Base-by-base conservation (phyloP, 2,888 invertebrate genomes). In the Dicranocentrus wangi region DNA sequence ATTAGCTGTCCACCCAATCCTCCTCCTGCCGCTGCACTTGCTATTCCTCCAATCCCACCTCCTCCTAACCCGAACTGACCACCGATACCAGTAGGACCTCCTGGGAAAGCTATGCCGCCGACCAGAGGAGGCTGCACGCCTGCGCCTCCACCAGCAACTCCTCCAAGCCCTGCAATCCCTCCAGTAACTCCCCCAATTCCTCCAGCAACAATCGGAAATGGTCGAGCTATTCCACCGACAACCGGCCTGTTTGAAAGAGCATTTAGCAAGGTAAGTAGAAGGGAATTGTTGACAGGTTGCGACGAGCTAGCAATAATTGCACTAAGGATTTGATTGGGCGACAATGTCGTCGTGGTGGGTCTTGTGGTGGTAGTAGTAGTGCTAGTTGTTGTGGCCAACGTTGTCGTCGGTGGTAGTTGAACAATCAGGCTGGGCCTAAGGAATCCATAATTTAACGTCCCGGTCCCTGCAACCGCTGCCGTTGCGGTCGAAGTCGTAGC, bases 291-390 rank as follows among this genome's bases (percentile, higher is more conserved):
- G 8, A 69, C 53, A 7, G 66, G 43, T n/a, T n/a, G n/a, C n/a
- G n/a, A n/a, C n/a, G 53, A 58, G 15, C 25, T 65, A 7, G 63
- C 65, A 17, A 69, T 32, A 3, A 77, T 19, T 1, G 65, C 58
- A 42, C 53, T 71, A 25, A 71, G 55, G 21, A 79, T 13, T 60
- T 80, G 73, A 25, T 82, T 71, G 1, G 51, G 53, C 3, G 73
- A 39, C 8, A 58, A 39, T 25, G 87, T 81, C 55, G 86, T 83
- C 15, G 86, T 80, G 32, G 85, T 42, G 3, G 84, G 70, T 58
- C 81, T 72, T 32, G 81, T 61, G 17, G 60, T 58, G n/a, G 77
- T 72, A 13, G 73, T 73, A 28, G 85, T 39, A 3, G 82, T 42
- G 0, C 83, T 61, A 42, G 87, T 84, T 2, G 83, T 82, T 23